Evolutionary conservation across 2,888 invertebrate genomes (phyloP), one percentile per base, ranked within the genome.

Genomic region (Cosmia pyralina): DNA sequence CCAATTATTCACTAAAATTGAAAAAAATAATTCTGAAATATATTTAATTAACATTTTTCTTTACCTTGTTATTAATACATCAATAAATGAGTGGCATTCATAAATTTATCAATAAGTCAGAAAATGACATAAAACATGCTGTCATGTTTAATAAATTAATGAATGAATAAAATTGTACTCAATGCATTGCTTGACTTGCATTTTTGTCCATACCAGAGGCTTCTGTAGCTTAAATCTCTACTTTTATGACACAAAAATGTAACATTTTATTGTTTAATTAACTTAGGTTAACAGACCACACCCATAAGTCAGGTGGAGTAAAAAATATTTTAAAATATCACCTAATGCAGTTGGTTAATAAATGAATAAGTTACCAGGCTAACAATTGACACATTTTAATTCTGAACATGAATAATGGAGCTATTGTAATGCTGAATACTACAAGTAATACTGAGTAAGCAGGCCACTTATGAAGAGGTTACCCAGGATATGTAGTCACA

Each of bases 221-320:
- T 77, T 74, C 57, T 57, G 63, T 59, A 64, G 15, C 59, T 48
- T 59, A 58, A 0, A 71, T 66, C n/a, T 58, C 15, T 17, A 52
- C 11, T 66, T 74, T 62, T n/a, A 71, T 79, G 68, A 80, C 75
- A 57, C 69, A 72, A 69, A 70, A 79, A 63, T 65, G 15, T 59
- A 50, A 50, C 48, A 79, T 66, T 34, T 57, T 50, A 19, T 44
- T 68, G 46, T 69, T 52, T n/a, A 74, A 57, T 70, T 62, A 79
- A 60, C 52, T 46, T 41, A 72, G 75, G 83, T 77, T 85, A 77
- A 17, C 53, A 79, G 82, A 73, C 87, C 87, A 86, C 85, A 87
- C 86, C 87, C 85, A 79, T 68, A 22, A 76, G 69, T 76, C 50
- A 78, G 59, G 62, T 76, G 63, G 41, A 72, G 55, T 34, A 65